Conservation (phyloP, 2,797 vertebrate genomes). For the Alosa sapidissima region DNA sequence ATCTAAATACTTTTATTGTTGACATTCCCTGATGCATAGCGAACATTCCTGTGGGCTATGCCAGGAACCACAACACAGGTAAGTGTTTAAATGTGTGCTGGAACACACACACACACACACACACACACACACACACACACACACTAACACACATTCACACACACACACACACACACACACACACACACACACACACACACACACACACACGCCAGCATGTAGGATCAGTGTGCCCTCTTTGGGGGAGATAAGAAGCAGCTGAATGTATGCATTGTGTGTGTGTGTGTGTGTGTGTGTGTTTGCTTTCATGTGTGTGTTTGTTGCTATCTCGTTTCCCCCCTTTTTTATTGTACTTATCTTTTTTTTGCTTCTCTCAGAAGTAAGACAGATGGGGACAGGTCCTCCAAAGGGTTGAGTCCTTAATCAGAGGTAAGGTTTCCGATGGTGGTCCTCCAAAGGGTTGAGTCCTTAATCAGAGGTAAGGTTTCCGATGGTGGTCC, state of each 20-base stretch:
- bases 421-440: neutral
- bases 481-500: too few relatives aligned
- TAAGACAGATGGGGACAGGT: neutral
- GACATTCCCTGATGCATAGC: conserved; percentile 70
- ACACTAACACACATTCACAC: neutral
- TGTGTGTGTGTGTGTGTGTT: neutral
- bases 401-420: neutral
- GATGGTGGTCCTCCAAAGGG: neutral
- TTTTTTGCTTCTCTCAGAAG: neutral
- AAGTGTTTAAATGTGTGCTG: conserved; percentile 45
- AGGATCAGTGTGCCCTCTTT: neutral
- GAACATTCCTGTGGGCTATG: conserved; percentile 69
- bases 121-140: neutral
- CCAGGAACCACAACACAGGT: conserved; percentile 60
- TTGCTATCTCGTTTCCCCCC: neutral
- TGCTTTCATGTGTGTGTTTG: neutral
- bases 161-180: neutral
- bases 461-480: neutral
- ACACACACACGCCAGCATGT: neutral
- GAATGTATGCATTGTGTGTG: neutral
- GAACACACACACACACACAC: neutral
- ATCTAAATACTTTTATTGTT: conserved; percentile 74
- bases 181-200: conserved; percentile 11
- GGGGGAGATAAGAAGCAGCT: neutral
- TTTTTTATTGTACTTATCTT: neutral